Conservation (phyloP, 2,797 vertebrate genomes). For the Spizella passerina region DNA sequence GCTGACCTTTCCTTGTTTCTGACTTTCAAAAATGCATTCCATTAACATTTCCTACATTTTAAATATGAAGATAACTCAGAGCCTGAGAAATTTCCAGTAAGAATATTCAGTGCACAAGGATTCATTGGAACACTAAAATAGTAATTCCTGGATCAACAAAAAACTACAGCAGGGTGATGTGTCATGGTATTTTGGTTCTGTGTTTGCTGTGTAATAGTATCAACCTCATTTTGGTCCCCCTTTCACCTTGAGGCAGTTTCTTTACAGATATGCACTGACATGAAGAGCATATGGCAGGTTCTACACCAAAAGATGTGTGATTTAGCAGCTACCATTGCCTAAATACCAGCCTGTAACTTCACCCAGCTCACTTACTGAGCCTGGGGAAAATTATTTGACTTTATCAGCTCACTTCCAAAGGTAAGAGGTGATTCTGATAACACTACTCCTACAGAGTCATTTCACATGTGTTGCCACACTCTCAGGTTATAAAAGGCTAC, state of each 20-base stretch:
- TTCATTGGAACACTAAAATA: neutral
- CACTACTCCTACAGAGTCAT: neutral
- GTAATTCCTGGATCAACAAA: neutral
- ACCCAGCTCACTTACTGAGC: neutral
- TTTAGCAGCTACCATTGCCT: neutral
- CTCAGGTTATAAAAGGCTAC: neutral
- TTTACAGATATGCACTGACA: neutral
- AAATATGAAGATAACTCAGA: neutral
- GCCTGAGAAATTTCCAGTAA: neutral
- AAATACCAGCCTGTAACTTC: neutral
- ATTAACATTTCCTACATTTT: neutral
- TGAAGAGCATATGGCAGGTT: neutral
- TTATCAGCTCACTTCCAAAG: neutral
- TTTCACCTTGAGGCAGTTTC: neutral
- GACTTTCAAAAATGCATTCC: neutral
- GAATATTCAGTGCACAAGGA: neutral
- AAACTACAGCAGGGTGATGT: neutral
- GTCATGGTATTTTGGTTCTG: neutral
- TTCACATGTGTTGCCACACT: neutral
- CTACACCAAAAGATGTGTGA: neutral
- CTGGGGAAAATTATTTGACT: neutral
- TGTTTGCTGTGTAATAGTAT: neutral
- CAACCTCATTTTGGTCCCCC: neutral
- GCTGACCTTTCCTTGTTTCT: neutral
- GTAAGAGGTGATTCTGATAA: constrained; percentile 5